Conservation (phyloP, 92 coral and sea anemone species). For the Porites evermanni region DNA sequence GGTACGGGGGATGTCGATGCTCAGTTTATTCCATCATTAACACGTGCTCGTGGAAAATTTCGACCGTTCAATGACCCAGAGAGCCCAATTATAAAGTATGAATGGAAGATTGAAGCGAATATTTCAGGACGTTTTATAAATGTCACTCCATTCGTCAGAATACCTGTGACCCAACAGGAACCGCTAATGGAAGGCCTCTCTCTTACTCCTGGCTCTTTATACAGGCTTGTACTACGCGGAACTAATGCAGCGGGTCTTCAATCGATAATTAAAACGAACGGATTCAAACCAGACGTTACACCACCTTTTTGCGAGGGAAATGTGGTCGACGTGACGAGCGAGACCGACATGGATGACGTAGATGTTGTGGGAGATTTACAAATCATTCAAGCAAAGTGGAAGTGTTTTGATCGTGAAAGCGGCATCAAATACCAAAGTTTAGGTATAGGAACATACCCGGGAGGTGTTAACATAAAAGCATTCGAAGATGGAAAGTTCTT, state of each 20-base stretch:
- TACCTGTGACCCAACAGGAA: constrained; percentile 68
- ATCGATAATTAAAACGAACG: constrained; percentile 66
- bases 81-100: constrained; percentile 78
- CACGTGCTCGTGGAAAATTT: constrained; percentile 72
- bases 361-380: constrained; percentile 72
- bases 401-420: constrained; percentile 80
- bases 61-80: constrained; percentile 66
- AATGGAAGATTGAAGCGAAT: constrained; percentile 64
- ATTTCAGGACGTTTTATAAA: constrained; percentile 24
- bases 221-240: constrained; percentile 68
- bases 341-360: constrained; percentile 55
- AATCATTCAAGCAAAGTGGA: constrained; percentile 69
- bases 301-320: constrained; percentile 63
- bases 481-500: constrained; percentile 29
- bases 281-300: constrained; percentile 78
- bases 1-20: constrained; percentile 67
- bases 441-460: constrained; percentile 85
- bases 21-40: constrained; percentile 60
- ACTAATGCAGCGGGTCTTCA: constrained; percentile 83
- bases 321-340: constrained; percentile 62
- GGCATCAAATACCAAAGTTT: constrained; percentile 62
- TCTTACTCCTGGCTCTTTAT: constrained; percentile 60
- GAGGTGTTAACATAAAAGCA: constrained; percentile 58
- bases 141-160: constrained; percentile 56
- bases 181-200: constrained; percentile 75